Percentiles rank a stretch among this genome's conserved stretches.
phyloP scores from a whole-genome alignment of 2,113 vertebrate species.

The Catharus fuscescens region DNA sequence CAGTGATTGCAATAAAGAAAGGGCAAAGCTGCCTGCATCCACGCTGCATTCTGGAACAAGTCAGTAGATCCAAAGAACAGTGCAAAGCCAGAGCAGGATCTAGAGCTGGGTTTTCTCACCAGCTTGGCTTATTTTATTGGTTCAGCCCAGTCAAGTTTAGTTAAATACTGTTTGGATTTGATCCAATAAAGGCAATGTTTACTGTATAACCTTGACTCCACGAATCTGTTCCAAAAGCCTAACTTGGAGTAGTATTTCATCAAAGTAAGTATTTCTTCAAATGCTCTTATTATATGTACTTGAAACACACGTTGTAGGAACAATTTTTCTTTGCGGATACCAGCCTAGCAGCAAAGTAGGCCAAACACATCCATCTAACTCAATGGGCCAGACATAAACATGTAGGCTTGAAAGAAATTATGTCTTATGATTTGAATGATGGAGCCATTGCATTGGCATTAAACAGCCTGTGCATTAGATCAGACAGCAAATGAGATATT shows the following conservation, averaged over 20 bases:
- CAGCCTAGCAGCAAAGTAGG: background rate
- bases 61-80: background rate
- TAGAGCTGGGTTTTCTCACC: background rate
- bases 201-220: background rate
- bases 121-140: background rate
- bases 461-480: conserved; percentile 72
- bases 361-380: background rate
- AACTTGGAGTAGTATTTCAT: background rate
- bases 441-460: conserved; percentile 50
- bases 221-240: background rate
- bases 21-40: background rate
- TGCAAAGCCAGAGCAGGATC: background rate
- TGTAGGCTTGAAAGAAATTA: conserved; percentile 50
- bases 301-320: background rate
- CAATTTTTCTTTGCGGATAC: background rate
- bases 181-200: background rate
- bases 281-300: background rate
- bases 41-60: fast-evolving
- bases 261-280: conserved; percentile 3
- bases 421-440: conserved; percentile 62
- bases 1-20: background rate
- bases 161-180: background rate
- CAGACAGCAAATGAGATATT: conserved; percentile 81
- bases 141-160: background rate
- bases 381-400: conserved; percentile 15